Percentiles rank a stretch among this genome's conserved stretches.
These are phyloP conservation scores for Agrotis ipsilon DNA, from an alignment of 2,888 invertebrate genomes.

Conservation along the genomic window DNA sequence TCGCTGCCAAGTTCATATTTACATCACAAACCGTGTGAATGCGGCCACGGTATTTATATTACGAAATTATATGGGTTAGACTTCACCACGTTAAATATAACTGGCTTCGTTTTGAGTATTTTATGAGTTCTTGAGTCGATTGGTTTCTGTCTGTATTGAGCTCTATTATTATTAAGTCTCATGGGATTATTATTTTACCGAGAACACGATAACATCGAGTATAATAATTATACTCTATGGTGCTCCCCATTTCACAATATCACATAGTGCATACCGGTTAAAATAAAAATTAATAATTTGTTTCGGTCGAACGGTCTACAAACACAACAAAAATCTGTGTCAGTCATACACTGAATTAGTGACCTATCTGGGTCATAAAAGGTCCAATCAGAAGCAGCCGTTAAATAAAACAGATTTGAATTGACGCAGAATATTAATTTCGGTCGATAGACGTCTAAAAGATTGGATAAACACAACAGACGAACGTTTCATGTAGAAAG, in stretches of 20 bases:
- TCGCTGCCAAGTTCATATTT: slow-evolving; percentile 45
- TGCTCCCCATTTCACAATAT: background rate
- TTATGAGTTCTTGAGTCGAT: background rate
- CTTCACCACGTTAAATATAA: slow-evolving; percentile 40
- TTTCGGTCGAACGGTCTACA: no score
- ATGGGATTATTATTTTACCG: slow-evolving; percentile 2
- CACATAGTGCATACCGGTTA: no score
- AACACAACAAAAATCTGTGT: no score
- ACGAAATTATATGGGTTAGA: slow-evolving; percentile 19
- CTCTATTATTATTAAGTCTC: background rate
- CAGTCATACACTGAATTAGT: no score
- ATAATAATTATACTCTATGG: no score
- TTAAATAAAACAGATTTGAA: no score
- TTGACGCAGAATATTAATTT: no score
- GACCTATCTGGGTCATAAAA: no score
- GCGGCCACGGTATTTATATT: slow-evolving; percentile 20
- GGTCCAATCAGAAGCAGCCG: no score
- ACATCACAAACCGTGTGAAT: slow-evolving; percentile 30
- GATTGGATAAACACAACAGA: no score
- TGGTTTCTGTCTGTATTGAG: background rate
- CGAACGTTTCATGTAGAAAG: background rate
- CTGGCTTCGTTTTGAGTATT: slow-evolving; percentile 16
- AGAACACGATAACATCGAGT: no score
- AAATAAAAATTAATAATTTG: no score
- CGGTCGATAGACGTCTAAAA: background rate